Evolutionary conservation across 2,797 vertebrate genomes (phyloP).

Genomic region (Clamator glandarius): DNA sequence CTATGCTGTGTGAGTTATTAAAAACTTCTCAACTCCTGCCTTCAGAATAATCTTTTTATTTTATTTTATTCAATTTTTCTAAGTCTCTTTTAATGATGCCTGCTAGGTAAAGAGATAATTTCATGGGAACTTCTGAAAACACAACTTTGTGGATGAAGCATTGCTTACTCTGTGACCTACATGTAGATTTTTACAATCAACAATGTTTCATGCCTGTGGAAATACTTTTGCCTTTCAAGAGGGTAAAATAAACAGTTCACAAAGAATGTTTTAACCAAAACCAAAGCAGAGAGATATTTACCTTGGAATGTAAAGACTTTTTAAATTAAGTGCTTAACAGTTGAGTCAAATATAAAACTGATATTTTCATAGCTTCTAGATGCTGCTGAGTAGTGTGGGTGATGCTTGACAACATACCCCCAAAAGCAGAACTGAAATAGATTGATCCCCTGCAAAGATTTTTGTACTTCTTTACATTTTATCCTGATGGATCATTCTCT

Average conservation of each 20-base stretch:
- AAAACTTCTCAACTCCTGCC: neutral
- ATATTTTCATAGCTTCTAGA: neutral
- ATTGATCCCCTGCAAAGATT: neutral
- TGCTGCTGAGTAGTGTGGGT: neutral
- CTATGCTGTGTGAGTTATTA: conserved; percentile 1
- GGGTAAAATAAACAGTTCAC: conserved; percentile 32
- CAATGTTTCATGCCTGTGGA: neutral
- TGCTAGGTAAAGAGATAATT: conserved; percentile 51
- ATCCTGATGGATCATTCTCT: neutral
- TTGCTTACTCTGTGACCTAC: neutral
- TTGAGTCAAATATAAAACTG: neutral
- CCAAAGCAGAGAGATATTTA: neutral
- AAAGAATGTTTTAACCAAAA: neutral
- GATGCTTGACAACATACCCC: neutral
- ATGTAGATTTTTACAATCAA: conserved; percentile 13
- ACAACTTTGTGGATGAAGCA: neutral
- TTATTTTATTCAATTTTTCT: neutral
- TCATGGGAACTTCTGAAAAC: conserved; percentile 19
- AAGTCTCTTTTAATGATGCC: conserved; percentile 50
- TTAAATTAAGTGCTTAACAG: neutral
- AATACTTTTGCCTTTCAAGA: conserved; percentile 7
- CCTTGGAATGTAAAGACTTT: neutral
- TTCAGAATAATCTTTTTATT: neutral
- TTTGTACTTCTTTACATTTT: neutral
- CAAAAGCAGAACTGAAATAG: neutral